phyloP scores from a whole-genome alignment of 1,140 invertebrate species.

The Drosophila oshimai region DNA sequence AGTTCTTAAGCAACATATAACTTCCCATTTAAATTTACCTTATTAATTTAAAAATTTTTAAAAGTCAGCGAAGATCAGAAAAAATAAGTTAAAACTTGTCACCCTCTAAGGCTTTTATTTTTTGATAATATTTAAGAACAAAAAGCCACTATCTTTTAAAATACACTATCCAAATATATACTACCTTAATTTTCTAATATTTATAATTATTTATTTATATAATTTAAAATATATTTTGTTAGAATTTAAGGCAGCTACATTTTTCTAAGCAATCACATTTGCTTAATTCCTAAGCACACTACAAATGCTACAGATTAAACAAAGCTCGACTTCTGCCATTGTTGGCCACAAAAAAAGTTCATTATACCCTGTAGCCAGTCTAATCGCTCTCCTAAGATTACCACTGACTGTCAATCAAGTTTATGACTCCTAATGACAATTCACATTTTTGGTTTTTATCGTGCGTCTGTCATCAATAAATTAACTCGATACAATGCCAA shows the following conservation, averaged over 20 bases:
- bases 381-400: slow-evolving; percentile 45
- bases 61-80: no score
- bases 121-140: not conserved
- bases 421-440: slow-evolving; percentile 80
- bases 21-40: no score
- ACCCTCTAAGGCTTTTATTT: no score
- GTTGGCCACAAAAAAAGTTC: slow-evolving; percentile 37
- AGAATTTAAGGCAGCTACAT: not conserved
- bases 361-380: slow-evolving; percentile 49
- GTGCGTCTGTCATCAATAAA: slow-evolving; percentile 79
- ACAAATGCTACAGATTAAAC: slow-evolving; percentile 17
- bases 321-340: slow-evolving; percentile 4
- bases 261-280: no score
- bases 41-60: no score
- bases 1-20: no score
- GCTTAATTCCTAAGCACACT: not conserved
- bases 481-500: slow-evolving; percentile 77
- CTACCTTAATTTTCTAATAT: no score
- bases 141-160: no score
- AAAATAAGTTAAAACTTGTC: no score
- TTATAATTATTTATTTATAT: no score
- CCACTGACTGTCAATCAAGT: slow-evolving; percentile 62
- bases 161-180: no score
- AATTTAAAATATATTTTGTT: no score
- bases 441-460: slow-evolving; percentile 78